Conservation (phyloP, 2,888 invertebrate genomes). For the Polyommatus icarus region DNA sequence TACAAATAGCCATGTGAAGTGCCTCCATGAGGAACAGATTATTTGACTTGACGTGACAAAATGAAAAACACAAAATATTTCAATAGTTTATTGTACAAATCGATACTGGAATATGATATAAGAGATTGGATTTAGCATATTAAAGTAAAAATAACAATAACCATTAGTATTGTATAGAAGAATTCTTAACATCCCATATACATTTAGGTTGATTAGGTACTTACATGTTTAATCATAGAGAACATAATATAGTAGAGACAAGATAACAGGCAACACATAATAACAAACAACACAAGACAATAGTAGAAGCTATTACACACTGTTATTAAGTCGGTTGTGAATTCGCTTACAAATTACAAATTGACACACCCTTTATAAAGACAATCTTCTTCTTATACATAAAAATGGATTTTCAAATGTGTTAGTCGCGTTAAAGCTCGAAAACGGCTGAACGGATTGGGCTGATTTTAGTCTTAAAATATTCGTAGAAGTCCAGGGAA, state of each 20-base stretch:
- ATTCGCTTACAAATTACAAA: not conserved
- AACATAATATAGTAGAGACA: constrained; percentile 20
- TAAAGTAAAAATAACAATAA: constrained; percentile 56
- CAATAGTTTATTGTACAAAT: constrained; percentile 72
- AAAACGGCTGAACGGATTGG: too few species aligned
- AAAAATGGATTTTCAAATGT: too few species aligned
- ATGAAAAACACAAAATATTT: constrained; percentile 53
- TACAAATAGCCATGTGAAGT: too few species aligned
- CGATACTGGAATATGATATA: constrained; percentile 73
- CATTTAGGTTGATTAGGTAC: constrained; percentile 53
- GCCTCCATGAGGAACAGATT: not conserved
- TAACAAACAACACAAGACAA: not conserved
- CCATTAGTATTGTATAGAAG: constrained; percentile 58
- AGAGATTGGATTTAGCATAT: constrained; percentile 61
- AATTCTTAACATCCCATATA: constrained; percentile 71
- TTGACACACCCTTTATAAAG: not conserved
- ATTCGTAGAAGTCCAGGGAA: too few species aligned
- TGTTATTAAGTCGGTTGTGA: not conserved
- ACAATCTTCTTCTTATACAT: too few species aligned
- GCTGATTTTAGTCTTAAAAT: too few species aligned
- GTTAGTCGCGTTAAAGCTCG: too few species aligned
- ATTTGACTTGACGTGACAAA: constrained; percentile 20
- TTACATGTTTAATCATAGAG: constrained; percentile 46
- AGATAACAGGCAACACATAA: constrained; percentile 26
- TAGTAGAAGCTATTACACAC: not conserved